These are phyloP conservation scores for Rhea americana DNA, from an alignment of 2,113 vertebrate genomes.

Conservation along the genomic window DNA sequence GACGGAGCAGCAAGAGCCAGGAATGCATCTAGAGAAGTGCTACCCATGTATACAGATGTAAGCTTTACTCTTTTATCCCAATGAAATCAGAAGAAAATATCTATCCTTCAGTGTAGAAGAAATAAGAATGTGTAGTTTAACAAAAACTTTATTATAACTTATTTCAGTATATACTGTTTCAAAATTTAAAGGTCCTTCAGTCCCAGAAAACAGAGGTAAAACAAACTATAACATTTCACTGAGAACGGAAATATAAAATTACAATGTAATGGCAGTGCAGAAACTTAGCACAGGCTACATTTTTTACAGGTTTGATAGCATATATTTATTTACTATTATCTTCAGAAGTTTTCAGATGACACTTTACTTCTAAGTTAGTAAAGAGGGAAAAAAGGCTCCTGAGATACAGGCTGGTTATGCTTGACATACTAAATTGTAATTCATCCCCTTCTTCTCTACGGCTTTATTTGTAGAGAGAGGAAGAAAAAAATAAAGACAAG, in stretches of 20 bases:
- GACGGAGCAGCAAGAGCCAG: neutral
- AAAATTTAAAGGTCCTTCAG: neutral
- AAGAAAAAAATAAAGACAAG: conserved; percentile 7
- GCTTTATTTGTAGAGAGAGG: neutral
- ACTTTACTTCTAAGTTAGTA: neutral
- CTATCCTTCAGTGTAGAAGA: neutral
- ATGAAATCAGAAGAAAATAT: neutral
- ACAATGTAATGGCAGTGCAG: neutral
- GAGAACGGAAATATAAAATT: neutral
- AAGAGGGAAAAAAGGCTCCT: neutral
- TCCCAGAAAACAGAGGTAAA: neutral
- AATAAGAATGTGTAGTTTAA: neutral
- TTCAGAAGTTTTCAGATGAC: neutral
- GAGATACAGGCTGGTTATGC: neutral
- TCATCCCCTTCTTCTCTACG: neutral
- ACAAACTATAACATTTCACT: neutral
- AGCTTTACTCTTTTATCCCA: neutral
- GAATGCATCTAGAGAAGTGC: neutral
- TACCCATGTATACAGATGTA: neutral
- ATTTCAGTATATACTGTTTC: neutral
- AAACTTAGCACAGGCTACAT: neutral
- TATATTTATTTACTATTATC: neutral
- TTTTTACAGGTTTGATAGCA: neutral
- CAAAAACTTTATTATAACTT: neutral
- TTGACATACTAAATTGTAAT: neutral